These are phyloP conservation scores for Tipula vernalis DNA, from an alignment of 2,888 invertebrate genomes.

Conservation along the genomic window DNA sequence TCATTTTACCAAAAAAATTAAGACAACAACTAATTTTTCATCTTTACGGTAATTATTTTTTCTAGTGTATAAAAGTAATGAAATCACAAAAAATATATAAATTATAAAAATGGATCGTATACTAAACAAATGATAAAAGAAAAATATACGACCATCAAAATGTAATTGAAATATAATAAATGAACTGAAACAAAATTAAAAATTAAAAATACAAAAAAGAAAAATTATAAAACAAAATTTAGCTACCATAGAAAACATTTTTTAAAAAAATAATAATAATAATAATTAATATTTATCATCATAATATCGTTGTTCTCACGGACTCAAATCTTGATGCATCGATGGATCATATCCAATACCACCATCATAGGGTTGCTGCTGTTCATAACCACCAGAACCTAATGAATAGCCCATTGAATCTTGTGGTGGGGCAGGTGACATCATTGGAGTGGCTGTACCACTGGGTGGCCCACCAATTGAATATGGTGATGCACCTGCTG, in stretches of 20 bases:
- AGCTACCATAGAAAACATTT: background rate
- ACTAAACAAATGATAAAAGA: background rate
- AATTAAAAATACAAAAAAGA: background rate
- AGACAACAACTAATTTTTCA: background rate
- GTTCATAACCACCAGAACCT: conserved; percentile 85
- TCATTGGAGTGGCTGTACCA: conserved; percentile 87
- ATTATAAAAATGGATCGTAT: background rate
- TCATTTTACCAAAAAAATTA: background rate
- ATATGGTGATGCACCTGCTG: conserved; percentile 82
- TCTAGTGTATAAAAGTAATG: background rate
- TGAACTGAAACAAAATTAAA: background rate
- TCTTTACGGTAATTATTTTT: background rate
- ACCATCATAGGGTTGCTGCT: conserved; percentile 76
- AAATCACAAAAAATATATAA: background rate
- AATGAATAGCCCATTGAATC: conserved; percentile 89
- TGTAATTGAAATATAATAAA: background rate
- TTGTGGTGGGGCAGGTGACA: conserved; percentile 86
- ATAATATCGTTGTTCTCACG: conserved; percentile 31
- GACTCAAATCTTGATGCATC: conserved; percentile 78
- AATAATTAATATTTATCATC: conserved; percentile 8
- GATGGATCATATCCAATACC: conserved; percentile 80
- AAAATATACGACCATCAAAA: background rate
- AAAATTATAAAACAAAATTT: background rate
- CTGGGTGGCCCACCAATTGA: conserved; percentile 79
- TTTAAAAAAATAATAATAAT: background rate